These are phyloP conservation scores for Rostratula benghalensis DNA, from an alignment of 2,113 vertebrate genomes.

Conservation along the genomic window DNA sequence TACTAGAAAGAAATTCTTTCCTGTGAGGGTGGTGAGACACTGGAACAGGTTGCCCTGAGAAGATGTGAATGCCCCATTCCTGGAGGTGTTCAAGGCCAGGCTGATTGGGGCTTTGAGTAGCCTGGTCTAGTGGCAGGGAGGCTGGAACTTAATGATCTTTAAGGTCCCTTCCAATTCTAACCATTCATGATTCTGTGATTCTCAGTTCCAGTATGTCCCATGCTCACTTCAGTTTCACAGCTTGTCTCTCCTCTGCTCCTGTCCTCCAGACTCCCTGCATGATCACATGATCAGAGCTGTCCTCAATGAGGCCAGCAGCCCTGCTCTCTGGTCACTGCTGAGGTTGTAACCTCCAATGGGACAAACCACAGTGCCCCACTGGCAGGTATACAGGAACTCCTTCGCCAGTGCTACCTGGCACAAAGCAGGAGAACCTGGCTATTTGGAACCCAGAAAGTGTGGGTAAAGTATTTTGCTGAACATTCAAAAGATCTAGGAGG, in stretches of 20 bases:
- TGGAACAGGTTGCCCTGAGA: too few species aligned
- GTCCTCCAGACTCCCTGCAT: not conserved
- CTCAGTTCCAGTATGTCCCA: not conserved
- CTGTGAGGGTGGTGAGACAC: too few species aligned
- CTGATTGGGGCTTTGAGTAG: too few species aligned
- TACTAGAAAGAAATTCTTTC: too few species aligned
- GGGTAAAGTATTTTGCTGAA: not conserved
- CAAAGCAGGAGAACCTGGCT: not conserved
- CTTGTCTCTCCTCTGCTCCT: not conserved
- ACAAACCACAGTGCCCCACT: not conserved
- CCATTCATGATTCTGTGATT: too few species aligned
- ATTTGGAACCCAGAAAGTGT: not conserved
- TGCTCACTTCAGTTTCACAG: not conserved
- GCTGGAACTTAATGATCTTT: too few species aligned
- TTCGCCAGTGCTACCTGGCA: not conserved
- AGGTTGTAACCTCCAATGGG: not conserved
- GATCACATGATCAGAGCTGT: not conserved
- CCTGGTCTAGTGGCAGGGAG: too few species aligned
- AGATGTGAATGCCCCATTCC: too few species aligned
- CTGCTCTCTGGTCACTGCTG: not conserved
- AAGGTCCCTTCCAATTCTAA: too few species aligned
- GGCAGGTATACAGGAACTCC: rapidly evolving
- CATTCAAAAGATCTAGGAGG: not conserved
- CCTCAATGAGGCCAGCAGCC: not conserved
- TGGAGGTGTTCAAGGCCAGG: too few species aligned